Evolutionary conservation across 2,888 invertebrate genomes (phyloP), one percentile per base, ranked within the genome.

Genomic region (Agrochola lychnidis): DNA sequence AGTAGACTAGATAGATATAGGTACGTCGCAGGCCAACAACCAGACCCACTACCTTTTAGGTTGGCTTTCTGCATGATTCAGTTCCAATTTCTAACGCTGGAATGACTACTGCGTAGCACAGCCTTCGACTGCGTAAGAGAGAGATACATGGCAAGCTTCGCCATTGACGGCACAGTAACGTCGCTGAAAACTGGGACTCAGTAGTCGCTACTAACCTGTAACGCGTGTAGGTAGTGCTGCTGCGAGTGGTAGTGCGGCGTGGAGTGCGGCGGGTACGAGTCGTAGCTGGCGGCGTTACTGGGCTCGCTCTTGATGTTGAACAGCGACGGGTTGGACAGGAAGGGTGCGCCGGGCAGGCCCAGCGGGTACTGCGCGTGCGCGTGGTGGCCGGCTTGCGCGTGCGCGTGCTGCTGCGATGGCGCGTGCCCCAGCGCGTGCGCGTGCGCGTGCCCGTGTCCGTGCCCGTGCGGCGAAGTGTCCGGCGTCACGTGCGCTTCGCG

Each of bases 201-300:
- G 36, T 64, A n/a, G 30, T 71, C 12, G 40, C 6, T 72, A 72
- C 72, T 42, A 30, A 96, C 95, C 93, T 96, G 96, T 81, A 97
- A 93, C 48, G 97, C 97, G 90, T 97, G 97, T 84, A 97, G 92
- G 89, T 97, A 97, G 89, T 97, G 97, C 74, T 95, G 97, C 85
- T 97, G 97, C 77, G 93, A 94, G 93, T 95, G 96, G 90, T 94
- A 95, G 87, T 93, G 95, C 77, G 86, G 86, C 67, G 85, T 84
- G 78, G 93, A 88, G 90, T 94, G 93, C 81, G 92, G 87, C 74
- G 92, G 84, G 91, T 94, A 95, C 56, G 89, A 89, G 84, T 94
- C 95, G 91, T 94, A 95, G 73, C 89, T 89, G 82, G 88, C 81
- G 81, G 93, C 89, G 75, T 92, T 91, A 89, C 90, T 92, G 75